Evolutionary conservation across 2,797 vertebrate genomes (phyloP), one percentile per base, ranked within the genome.

Genomic region (Petrocephalus schoutedeni): DNA sequence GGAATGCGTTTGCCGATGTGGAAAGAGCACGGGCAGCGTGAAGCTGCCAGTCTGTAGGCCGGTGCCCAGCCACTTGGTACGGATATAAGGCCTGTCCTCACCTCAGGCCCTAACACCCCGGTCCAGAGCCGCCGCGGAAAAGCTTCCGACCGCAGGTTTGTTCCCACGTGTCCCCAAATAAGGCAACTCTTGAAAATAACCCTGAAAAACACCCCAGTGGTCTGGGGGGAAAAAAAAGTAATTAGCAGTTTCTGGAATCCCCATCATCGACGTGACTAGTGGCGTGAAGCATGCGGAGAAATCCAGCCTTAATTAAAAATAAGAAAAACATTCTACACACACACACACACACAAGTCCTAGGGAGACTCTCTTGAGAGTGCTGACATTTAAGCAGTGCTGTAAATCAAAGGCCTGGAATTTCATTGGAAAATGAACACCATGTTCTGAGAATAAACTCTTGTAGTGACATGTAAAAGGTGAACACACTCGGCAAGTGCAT

Each of bases 81-180:
- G 49, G 51, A 53, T 85, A 56, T 85, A 85, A 36, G 51, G 32
- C 86, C 23, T 36, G 23, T 45, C 84, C 54, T 74, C 4, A 32
- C 32, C 61, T 67, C 83, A 86, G 88, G 45, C 83, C 88, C 23
- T 41, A 61, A 85, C 54, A 19, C 36, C 32, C 32, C 19, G 59
- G 51, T 64, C 71, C 85, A 23, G 67, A 71, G 74, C 87, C 89
- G 88, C 89, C 85, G 88, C 86, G 89, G 85, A 49, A 86, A 86
- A 71, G 89, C 89, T 91, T 91, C 90, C 88, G 71, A 91, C 92
- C 91, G 16, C 91, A 90, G 82, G 23, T 71, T 53, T 16, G 6
- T 89, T 83, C 45, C 88, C 74, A 49, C 23, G 53, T 67, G 58
- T 90, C 85, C 89, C 87, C 87, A 89, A 91, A 74, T 74, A 51